Percentiles rank a stretch among this genome's conserved stretches.
These are phyloP conservation scores for Drosophila rubida DNA, from an alignment of 2,888 invertebrate genomes.

Conservation along the genomic window DNA sequence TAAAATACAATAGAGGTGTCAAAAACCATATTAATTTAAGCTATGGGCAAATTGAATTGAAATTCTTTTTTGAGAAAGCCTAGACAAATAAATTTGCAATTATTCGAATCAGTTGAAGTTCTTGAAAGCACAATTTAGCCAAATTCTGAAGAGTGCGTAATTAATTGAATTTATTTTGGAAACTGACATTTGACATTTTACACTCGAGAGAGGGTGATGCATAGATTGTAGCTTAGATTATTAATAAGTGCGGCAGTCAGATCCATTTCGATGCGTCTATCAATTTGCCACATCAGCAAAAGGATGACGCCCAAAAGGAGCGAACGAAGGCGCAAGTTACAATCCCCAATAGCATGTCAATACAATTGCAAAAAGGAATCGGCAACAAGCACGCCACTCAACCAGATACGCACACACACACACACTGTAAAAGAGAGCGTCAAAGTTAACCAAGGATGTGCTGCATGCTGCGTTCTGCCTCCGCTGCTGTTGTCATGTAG, in stretches of 20 bases:
- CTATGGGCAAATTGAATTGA: neutral
- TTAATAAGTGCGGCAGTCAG: conserved; percentile 57
- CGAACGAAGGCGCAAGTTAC: conserved; percentile 34
- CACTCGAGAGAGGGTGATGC: neutral
- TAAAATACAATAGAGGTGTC: neutral
- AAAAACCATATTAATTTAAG: neutral
- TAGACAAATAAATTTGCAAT: too few relatives aligned
- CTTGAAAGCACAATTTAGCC: neutral
- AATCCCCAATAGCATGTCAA: conserved; percentile 51
- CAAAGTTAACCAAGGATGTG: conserved; percentile 38
- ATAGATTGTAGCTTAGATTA: conserved; percentile 37
- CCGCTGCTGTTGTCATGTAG: conserved; percentile 49
- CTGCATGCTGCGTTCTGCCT: conserved; percentile 40
- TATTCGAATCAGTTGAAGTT: neutral
- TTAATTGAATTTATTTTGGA: conserved; percentile 16
- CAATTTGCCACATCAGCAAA: conserved; percentile 71
- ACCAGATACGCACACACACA: conserved; percentile 7
- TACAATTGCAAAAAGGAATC: conserved; percentile 59
- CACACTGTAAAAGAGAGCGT: conserved; percentile 1
- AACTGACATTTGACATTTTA: conserved; percentile 25
- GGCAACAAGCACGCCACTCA: conserved; percentile 52
- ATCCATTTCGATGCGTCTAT: conserved; percentile 45
- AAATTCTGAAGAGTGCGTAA: neutral
- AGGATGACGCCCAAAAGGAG: conserved; percentile 17
- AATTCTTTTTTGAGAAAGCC: too few relatives aligned